Conservation (phyloP, 2,888 invertebrate species). For the Ernsta delagoae region DNA sequence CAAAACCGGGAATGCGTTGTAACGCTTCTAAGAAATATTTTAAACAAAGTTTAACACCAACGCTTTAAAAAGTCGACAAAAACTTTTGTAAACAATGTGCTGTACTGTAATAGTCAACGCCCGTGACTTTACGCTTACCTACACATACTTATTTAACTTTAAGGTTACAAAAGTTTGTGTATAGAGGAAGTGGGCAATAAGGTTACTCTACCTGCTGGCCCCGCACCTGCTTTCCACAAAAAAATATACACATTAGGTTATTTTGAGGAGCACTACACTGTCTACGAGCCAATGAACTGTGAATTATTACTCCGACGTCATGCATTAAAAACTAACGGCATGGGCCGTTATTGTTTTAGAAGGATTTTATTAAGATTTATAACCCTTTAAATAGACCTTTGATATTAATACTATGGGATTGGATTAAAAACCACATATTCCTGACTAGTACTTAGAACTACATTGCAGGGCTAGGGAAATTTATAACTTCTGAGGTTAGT, state of each 20-base stretch:
- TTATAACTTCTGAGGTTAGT: too few species aligned
- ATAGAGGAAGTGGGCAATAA: constrained; percentile 71
- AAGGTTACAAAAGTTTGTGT: constrained; percentile 59
- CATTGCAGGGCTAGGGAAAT: too few species aligned
- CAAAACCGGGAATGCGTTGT: constrained; percentile 44
- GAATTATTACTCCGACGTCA: constrained; percentile 60
- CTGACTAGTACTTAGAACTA: neutral
- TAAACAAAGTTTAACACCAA: constrained; percentile 27
- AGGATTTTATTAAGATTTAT: constrained; percentile 24
- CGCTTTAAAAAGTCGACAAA: constrained; percentile 24
- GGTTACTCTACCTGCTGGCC: constrained; percentile 44
- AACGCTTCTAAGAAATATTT: constrained; percentile 29
- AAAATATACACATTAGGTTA: constrained; percentile 60
- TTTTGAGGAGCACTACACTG: constrained; percentile 57
- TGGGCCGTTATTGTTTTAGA: constrained; percentile 30
- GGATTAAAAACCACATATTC: neutral
- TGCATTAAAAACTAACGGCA: constrained; percentile 45
- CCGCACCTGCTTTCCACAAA: constrained; percentile 76
- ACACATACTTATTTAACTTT: too few species aligned
- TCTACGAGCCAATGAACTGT: constrained; percentile 57
- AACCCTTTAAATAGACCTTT: constrained; percentile 6
- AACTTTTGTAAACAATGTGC: constrained; percentile 29
- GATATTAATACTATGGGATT: neutral
- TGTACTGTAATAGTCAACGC: constrained; percentile 44
- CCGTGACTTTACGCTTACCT: constrained; percentile 55